Percentiles rank a stretch among this genome's conserved stretches.
phyloP scores from a whole-genome alignment of 2,888 invertebrate species.

The Tetrapedia diversipes region DNA sequence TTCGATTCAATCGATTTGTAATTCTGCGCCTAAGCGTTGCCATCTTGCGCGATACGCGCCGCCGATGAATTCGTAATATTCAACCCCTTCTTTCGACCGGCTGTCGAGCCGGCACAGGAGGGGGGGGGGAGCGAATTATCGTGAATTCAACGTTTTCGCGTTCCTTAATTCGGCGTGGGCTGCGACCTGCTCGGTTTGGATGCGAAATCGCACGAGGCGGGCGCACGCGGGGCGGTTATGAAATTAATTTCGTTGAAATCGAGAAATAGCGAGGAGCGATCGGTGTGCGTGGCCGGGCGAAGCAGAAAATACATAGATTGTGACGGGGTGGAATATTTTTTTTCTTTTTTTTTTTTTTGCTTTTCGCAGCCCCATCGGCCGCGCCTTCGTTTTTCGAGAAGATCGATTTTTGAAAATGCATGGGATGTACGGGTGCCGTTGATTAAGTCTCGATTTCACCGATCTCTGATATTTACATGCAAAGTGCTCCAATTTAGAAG shows the following conservation, averaged over 20 bases:
- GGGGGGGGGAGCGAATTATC: not conserved
- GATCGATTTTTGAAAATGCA: slow-evolving; percentile 8
- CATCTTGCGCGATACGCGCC: slow-evolving; percentile 67
- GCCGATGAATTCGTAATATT: slow-evolving; percentile 62
- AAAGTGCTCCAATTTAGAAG: slow-evolving; percentile 19
- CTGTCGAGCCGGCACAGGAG: too few species aligned
- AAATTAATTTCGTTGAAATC: not conserved
- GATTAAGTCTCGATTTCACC: slow-evolving; percentile 38
- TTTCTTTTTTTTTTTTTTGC: too few species aligned
- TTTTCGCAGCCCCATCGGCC: too few species aligned
- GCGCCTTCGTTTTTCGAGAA: not conserved
- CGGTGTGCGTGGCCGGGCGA: too few species aligned
- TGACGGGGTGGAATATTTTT: not conserved
- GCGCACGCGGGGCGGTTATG: too few species aligned
- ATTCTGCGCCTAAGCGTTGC: slow-evolving; percentile 77
- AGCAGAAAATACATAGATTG: not conserved
- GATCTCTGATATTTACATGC: slow-evolving; percentile 23
- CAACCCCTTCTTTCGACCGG: not conserved
- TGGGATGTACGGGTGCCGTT: slow-evolving; percentile 3
- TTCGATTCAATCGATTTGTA: slow-evolving; percentile 82
- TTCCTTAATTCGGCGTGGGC: not conserved
- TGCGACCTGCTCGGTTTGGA: too few species aligned
- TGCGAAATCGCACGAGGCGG: not conserved
- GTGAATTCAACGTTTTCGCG: slow-evolving; percentile 6
- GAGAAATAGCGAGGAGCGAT: too few species aligned